Base-by-base conservation (phyloP, 1,140 invertebrate genomes). In the Macrotrachela quadricornifera region DNA sequence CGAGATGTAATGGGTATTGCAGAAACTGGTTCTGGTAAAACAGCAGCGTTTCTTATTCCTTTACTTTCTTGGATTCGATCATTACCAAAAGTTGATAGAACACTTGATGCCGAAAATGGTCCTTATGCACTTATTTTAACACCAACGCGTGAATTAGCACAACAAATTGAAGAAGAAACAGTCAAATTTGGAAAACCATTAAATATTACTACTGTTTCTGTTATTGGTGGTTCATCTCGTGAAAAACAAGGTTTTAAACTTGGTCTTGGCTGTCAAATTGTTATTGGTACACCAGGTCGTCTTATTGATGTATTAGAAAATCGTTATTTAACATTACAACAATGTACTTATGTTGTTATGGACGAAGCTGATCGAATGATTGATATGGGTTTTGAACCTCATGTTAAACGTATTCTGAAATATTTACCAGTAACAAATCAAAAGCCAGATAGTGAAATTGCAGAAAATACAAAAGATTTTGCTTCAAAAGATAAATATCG, bases 1-100 rank as follows among this genome's bases (percentile, higher is more conserved):
- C n/a, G n/a, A 46, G 92, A 97, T 66, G 96, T 99, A 60, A 99
- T 99, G 64, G 92, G 92, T 68, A 90, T 99, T 14, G 94, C 94
- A 47, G 91, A 97, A 74, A 45, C 43, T 17, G 43, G 43, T n/a
- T n/a, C 13, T n/a, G 43, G 43, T 10, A 45, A 45, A 45, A 45
- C 43, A 14, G 43, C 43, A n/a, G 43, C 43, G 13, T 45, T 45
- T 45, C 43, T 45, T 9, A 12, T 45, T 45, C 43, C 43, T 12
- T 10, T 17, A n/a, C 8, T 45, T 14, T 9, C 8, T 45, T 14
- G 16, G 10, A 45, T 45, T n/a, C 8, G 43, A 10, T 17, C 6
- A 8, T 14, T 8, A n/a, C 12, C 12, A n/a, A 12, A 9, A n/a
- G 43, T 17, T 45, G 87, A 88, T 64, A 74, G 85, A 47, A 64